Percentiles rank a stretch among this genome's conserved stretches.
Evolutionary conservation across 2,113 vertebrate species (phyloP).

Genomic region (Fulmarus glacialis): DNA sequence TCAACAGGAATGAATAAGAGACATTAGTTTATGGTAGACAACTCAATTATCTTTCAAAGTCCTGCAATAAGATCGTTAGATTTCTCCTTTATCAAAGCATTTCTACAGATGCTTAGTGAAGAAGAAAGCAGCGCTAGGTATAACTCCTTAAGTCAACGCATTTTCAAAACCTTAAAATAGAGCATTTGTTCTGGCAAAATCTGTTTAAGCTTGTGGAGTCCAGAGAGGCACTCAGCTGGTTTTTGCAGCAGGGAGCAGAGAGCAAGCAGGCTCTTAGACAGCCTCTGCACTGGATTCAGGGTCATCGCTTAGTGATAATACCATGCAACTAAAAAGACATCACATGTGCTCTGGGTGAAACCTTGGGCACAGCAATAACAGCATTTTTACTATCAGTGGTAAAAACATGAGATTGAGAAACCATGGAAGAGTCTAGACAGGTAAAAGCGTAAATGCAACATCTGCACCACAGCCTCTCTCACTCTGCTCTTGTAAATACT

Average conservation of each 20-base stretch:
- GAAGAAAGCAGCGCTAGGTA: neutral
- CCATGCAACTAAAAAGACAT: neutral
- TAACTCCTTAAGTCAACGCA: neutral
- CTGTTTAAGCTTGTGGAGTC: neutral
- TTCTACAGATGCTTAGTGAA: neutral
- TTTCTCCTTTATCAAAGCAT: neutral
- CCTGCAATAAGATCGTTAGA: neutral
- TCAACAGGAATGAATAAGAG: neutral
- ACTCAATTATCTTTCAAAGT: conserved; percentile 6
- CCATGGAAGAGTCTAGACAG: neutral
- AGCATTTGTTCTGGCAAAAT: neutral
- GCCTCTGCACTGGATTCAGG: neutral
- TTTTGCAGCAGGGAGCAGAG: neutral
- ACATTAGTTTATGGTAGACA: conserved; percentile 12
- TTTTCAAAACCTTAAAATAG: neutral
- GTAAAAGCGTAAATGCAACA: neutral
- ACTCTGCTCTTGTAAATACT: neutral
- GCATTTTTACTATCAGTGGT: neutral
- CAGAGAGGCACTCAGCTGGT: neutral
- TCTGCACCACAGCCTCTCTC: neutral
- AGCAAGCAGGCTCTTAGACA: neutral
- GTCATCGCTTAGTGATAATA: neutral
- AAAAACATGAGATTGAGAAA: neutral
- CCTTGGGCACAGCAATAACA: neutral
- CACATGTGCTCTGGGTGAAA: neutral